phyloP scores from a whole-genome alignment of 2,888 invertebrate species.

The Parnassius smintheus region DNA sequence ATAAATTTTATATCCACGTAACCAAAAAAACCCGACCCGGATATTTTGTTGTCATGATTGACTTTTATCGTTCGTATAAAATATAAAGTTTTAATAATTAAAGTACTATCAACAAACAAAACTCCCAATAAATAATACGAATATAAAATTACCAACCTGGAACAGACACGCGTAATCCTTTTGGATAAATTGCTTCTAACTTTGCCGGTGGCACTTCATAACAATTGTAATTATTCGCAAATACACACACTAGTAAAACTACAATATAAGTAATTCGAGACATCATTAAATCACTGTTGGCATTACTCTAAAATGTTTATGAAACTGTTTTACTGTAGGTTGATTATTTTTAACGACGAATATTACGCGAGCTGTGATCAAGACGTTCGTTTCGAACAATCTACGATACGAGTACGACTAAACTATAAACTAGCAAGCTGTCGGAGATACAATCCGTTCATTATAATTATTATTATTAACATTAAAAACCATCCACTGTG shows the following conservation, averaged over 20 bases:
- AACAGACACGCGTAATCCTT: constrained; percentile 82
- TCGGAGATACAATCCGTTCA: not conserved
- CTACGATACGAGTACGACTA: constrained; percentile 8
- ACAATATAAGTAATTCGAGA: not conserved
- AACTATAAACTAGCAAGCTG: constrained; percentile 2
- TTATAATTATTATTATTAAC: too few species aligned
- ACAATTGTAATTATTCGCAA: constrained; percentile 34
- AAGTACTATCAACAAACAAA: too few species aligned
- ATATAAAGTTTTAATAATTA: not conserved
- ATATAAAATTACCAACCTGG: constrained; percentile 66
- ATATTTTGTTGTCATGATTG: not conserved
- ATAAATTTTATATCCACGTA: too few species aligned
- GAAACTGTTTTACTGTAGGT: not conserved
- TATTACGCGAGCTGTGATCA: not conserved
- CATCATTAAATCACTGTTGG: constrained; percentile 5
- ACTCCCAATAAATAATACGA: too few species aligned
- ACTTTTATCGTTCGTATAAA: constrained; percentile 5
- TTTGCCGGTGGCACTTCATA: constrained; percentile 74
- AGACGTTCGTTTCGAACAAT: constrained; percentile 6
- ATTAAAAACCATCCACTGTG: too few species aligned
- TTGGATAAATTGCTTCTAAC: constrained; percentile 81
- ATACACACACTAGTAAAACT: constrained; percentile 23
- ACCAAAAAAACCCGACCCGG: too few species aligned
- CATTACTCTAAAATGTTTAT: not conserved
- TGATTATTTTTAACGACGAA: not conserved